Percentiles rank a stretch among this genome's conserved stretches.
phyloP scores from a whole-genome alignment of 2,888 invertebrate genomes.

The Congeria kusceri region DNA sequence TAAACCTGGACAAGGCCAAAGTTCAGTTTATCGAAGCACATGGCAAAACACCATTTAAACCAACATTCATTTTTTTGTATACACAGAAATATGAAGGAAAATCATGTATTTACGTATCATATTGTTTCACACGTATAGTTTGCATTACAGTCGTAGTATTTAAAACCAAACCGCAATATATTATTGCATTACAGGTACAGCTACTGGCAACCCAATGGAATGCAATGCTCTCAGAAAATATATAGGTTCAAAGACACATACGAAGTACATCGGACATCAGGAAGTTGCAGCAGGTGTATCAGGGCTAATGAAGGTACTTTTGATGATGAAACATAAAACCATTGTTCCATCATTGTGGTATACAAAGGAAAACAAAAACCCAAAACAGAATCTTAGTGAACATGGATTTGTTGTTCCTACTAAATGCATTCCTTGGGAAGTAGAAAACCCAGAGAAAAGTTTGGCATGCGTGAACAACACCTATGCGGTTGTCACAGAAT shows the following conservation, averaged over 20 bases:
- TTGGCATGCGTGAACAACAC: conserved; percentile 61
- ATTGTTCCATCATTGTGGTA: conserved; percentile 70
- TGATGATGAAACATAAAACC: conserved; percentile 68
- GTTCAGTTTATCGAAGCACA: conserved; percentile 66
- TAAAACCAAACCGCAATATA: too few relatives aligned
- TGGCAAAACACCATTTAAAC: conserved; percentile 26
- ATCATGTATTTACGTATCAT: too few relatives aligned
- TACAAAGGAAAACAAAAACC: conserved; percentile 51
- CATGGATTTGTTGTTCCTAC: conserved; percentile 57
- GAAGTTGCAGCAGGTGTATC: conserved; percentile 70
- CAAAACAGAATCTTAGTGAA: conserved; percentile 49
- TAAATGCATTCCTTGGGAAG: conserved; percentile 29
- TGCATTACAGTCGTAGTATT: too few relatives aligned
- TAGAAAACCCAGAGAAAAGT: not conserved
- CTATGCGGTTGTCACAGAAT: conserved; percentile 54
- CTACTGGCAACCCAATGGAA: conserved; percentile 77
- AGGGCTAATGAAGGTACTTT: conserved; percentile 68
- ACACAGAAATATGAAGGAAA: too few relatives aligned
- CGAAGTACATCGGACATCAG: conserved; percentile 64
- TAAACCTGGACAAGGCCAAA: conserved; percentile 28
- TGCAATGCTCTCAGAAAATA: conserved; percentile 64
- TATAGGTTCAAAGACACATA: conserved; percentile 31
- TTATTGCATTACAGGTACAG: too few relatives aligned
- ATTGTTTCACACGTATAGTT: too few relatives aligned
- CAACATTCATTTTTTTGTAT: too few relatives aligned